phyloP scores from a whole-genome alignment of 92 coral and sea anemone genomes.

The Meandrina meandrites region DNA sequence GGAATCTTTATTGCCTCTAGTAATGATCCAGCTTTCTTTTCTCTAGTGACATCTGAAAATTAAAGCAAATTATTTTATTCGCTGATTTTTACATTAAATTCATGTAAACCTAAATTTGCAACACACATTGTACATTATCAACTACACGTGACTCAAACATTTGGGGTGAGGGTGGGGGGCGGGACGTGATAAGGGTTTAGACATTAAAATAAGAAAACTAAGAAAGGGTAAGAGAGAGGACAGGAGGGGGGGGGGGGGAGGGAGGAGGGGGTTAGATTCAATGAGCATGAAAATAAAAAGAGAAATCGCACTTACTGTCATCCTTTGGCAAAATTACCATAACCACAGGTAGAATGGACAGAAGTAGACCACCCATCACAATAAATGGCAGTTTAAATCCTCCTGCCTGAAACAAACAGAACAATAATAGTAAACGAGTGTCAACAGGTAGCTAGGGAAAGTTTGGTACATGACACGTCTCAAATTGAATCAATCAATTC shows the following conservation, averaged over 20 bases:
- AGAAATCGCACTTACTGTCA: conserved; percentile 47
- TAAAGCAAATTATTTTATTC: too few relatives aligned
- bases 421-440: not conserved
- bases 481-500: not conserved
- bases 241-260: not conserved
- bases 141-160: too few relatives aligned
- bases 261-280: not conserved
- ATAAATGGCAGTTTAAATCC: conserved; percentile 91
- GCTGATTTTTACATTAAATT: not conserved
- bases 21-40: conserved; percentile 58
- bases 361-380: conserved; percentile 74
- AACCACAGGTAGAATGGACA: conserved; percentile 76
- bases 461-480: too few relatives aligned
- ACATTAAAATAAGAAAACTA: too few relatives aligned
- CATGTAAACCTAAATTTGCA: not conserved
- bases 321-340: conserved; percentile 72
- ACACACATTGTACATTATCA: too few relatives aligned
- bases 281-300: not conserved
- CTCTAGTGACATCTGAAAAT: conserved; percentile 23
- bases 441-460: not conserved
- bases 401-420: conserved; percentile 66
- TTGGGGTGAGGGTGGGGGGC: too few relatives aligned
- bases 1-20: conserved; percentile 70
- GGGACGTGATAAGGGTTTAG: too few relatives aligned
- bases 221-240: not conserved